Base-by-base conservation (phyloP, 2,888 invertebrate genomes). In the Clistopyga incitator region DNA sequence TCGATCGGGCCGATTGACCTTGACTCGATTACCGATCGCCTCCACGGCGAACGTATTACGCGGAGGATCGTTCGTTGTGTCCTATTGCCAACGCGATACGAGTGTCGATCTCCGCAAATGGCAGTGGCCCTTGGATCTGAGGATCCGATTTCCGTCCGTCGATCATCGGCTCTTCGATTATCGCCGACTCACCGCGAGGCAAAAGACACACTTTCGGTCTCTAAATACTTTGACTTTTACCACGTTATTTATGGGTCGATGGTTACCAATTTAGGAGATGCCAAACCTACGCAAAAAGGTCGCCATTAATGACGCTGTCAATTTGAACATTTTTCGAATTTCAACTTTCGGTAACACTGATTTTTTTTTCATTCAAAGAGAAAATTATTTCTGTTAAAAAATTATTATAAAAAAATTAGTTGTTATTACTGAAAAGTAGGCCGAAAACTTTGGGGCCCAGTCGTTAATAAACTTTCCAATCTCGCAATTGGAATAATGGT, bases 1-100 rank as follows among this genome's bases (percentile, higher is more conserved):
- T 84, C 81, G 84, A 84, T 78, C 81, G 81, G 84, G 71, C 84
- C 81, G 84, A 81, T 84, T 84, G 84, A 81, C 84, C 84, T 84
- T 84, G 84, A 84, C 84, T 84, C 84, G 78, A 84, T 84, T 84
- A 84, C 84, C 84, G 59, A 70, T 47, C 56, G 64, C 47, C 23
- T 78, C 74, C 29, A 38, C 47, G 65, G 15, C 29, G 20, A 18
- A 47, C 67, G 45, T 59, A 67, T 67, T 67, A 38, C 50, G 47
- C 70, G 70, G 61, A 54, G 70, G 29, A 59, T 68, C 61, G 50
- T 75, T 68, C 50, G 50, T 75, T 20, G 47, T 52, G 52, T 50
- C 10, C 50, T 38, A 38, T 38, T 38, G 38, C 38, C 10, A n/a
- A n/a, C n/a, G 38, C 38, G 23, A 71, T 42, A 29, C 10, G 18